Evolutionary conservation across 2,888 invertebrate genomes (phyloP).

Genomic region (Polietes domitor): DNA sequence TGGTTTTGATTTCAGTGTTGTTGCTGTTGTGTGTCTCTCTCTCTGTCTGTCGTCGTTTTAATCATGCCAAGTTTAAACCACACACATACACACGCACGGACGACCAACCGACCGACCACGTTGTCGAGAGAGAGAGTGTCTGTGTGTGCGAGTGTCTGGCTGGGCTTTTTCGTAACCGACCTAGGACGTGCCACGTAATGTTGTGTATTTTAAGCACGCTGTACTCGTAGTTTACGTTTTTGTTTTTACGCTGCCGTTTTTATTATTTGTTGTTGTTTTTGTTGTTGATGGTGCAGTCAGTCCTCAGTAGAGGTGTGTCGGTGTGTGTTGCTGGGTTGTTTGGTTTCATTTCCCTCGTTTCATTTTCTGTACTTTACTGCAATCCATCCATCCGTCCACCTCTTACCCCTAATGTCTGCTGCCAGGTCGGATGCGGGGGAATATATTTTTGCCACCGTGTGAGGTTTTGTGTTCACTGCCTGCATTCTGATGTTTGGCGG

Average conservation of each 20-base stretch:
- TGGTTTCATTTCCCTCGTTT: background rate
- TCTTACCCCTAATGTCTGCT: conserved; percentile 6
- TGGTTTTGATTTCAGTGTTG: conserved; percentile 38
- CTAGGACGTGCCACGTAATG: conserved; percentile 78
- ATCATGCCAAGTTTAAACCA: conserved; percentile 52
- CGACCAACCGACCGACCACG: conserved; percentile 9
- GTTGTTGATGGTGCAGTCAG: background rate
- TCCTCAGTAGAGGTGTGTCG: background rate
- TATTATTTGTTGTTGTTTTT: conserved; percentile 13
- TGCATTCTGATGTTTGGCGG: conserved; percentile 37
- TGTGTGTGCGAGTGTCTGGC: background rate
- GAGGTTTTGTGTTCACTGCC: conserved; percentile 2
- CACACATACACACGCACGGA: background rate
- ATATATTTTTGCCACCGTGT: background rate
- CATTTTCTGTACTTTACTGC: conserved; percentile 4
- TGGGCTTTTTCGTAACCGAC: conserved; percentile 75
- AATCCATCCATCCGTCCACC: background rate
- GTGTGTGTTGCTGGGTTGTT: background rate
- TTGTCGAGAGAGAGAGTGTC: conserved; percentile 20
- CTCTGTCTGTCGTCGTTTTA: conserved; percentile 49
- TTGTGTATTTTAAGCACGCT: conserved; percentile 72
- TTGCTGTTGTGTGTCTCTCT: conserved; percentile 47
- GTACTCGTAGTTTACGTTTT: conserved; percentile 38
- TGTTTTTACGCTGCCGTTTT: conserved; percentile 13
- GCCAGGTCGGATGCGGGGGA: background rate